Evolutionary conservation across 2,113 vertebrate genomes (phyloP).

Genomic region (Hymenochirus boettgeri): DNA sequence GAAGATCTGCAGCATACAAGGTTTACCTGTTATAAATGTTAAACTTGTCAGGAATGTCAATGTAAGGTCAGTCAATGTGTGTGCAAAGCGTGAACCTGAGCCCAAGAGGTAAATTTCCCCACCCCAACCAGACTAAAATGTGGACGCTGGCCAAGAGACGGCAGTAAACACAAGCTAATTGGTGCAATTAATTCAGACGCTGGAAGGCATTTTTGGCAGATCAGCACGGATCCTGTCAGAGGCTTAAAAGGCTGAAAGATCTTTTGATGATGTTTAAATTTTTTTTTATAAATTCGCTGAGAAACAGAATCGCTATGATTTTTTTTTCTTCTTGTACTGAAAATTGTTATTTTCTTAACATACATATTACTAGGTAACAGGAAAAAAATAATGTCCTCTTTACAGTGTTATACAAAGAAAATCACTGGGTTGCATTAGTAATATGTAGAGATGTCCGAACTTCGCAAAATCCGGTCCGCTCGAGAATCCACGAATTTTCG

Average conservation of each 20-base stretch:
- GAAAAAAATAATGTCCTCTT: too few relatives aligned
- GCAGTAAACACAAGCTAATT: constrained; percentile 40
- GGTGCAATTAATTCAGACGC: constrained; percentile 24
- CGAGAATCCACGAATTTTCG: too few relatives aligned
- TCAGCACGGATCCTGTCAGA: constrained; percentile 8
- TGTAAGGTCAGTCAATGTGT: constrained; percentile 12
- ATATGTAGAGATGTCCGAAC: too few relatives aligned
- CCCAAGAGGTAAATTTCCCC: constrained; percentile 19
- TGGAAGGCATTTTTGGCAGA: constrained; percentile 27
- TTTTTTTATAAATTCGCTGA: not conserved
- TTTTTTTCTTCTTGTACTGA: too few relatives aligned
- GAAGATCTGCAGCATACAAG: too few relatives aligned
- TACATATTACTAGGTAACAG: too few relatives aligned
- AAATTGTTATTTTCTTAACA: too few relatives aligned
- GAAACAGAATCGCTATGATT: not conserved
- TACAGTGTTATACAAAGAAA: too few relatives aligned
- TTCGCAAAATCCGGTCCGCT: too few relatives aligned
- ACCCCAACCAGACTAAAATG: constrained; percentile 5
- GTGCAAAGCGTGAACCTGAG: not conserved
- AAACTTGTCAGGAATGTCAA: not conserved
- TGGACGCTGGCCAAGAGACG: constrained; percentile 26
- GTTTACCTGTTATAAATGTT: too few relatives aligned
- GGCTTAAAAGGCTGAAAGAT: constrained; percentile 19
- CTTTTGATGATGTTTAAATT: not conserved
- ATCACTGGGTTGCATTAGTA: too few relatives aligned